Conservation (phyloP, 2,113 vertebrate genomes). For the Gobius niger region DNA sequence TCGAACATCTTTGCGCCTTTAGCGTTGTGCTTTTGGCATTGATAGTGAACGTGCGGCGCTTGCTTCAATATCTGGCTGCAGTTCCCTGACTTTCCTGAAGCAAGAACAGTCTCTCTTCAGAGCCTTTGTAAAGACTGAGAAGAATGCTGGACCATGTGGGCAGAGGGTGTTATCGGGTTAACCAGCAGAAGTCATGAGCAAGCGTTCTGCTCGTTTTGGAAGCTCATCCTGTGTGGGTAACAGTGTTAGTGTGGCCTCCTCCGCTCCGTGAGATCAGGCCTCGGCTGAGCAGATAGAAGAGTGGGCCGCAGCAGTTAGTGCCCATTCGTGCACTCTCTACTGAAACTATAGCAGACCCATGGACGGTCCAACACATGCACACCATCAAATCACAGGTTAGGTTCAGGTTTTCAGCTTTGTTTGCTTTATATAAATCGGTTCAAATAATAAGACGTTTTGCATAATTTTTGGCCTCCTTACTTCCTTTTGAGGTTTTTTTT, state of each 20-base stretch:
- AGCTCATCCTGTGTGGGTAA: conserved; percentile 71
- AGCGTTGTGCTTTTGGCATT: neutral
- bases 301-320: conserved; percentile 67
- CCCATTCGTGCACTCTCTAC: conserved; percentile 47
- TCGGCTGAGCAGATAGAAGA: conserved; percentile 79
- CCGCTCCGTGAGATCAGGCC: conserved; percentile 59
- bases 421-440: no score
- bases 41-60: conserved; percentile 11
- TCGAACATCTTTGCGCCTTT: neutral
- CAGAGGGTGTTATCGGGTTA: conserved; percentile 74
- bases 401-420: no score
- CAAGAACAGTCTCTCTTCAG: conserved; percentile 29
- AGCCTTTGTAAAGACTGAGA: conserved; percentile 57
- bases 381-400: no score
- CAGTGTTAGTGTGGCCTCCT: conserved; percentile 68
- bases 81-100: conserved; percentile 11
- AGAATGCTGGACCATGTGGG: conserved; percentile 60
- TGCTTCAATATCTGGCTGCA: conserved; percentile 1
- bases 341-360: no score
- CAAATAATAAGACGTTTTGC: no score
- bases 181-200: conserved; percentile 69
- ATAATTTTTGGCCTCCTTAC: no score
- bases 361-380: no score
- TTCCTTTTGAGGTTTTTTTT: no score
- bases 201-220: conserved; percentile 72